A percentile compares a stretch with the other conserved stretches of the same genome.
These are phyloP conservation scores for Pseudorhombus dupliciocellatus DNA, from an alignment of 2,113 vertebrate species.

Conservation along the genomic window DNA sequence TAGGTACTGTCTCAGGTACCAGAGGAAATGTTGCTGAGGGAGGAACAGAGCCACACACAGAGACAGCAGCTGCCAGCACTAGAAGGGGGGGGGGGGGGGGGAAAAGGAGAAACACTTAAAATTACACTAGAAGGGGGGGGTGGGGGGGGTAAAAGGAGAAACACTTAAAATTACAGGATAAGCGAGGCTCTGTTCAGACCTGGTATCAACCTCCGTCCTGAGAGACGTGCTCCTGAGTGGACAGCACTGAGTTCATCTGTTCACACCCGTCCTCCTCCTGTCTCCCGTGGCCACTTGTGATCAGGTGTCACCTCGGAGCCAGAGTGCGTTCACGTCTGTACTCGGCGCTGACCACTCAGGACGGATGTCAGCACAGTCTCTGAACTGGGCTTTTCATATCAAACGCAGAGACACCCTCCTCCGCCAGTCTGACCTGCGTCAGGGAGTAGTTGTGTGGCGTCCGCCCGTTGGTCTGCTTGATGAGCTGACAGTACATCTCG, in stretches of 20 bases:
- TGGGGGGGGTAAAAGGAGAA: neutral
- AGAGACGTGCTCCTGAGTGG: neutral
- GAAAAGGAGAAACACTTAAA: slow-evolving; percentile 4
- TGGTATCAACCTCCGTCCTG: neutral
- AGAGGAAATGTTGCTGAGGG: slow-evolving; percentile 91
- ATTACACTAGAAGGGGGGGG: neutral
- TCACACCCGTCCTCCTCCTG: no score
- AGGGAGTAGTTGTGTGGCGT: slow-evolving; percentile 86
- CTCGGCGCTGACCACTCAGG: no score
- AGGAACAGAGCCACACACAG: slow-evolving; percentile 89
- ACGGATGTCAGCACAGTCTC: no score
- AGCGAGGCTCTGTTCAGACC: neutral
- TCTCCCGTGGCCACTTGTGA: no score
- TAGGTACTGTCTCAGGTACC: slow-evolving; percentile 88
- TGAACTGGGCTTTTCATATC: no score
- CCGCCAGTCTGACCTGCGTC: slow-evolving; percentile 81
- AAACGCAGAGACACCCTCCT: neutral
- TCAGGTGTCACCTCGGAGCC: no score
- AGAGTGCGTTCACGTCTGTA: no score
- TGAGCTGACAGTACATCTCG: slow-evolving; percentile 90
- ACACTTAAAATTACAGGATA: neutral
- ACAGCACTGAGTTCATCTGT: no score
- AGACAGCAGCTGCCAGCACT: slow-evolving; percentile 93
- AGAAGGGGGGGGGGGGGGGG: neutral
- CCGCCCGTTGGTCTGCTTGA: slow-evolving; percentile 87